Percentiles rank a stretch among this genome's conserved stretches.
These are phyloP conservation scores for Diarsia brunnea DNA, from an alignment of 2,888 invertebrate genomes.

Conservation along the genomic window DNA sequence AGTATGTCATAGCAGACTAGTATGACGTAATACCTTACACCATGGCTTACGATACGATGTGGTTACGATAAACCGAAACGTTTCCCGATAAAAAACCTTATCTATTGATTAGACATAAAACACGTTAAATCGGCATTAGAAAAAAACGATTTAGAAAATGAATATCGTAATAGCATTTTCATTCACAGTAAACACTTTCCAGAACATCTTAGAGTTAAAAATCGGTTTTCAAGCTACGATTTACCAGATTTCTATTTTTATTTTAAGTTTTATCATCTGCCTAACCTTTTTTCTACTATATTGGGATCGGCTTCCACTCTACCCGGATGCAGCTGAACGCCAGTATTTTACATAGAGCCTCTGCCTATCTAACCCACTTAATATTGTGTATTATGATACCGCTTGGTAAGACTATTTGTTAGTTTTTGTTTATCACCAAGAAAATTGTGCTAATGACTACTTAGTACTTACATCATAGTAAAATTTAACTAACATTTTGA, in stretches of 20 bases:
- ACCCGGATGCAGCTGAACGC: too few species aligned
- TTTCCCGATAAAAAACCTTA: constrained; percentile 40
- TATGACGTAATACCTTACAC: not conserved
- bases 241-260: not conserved
- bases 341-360: too few species aligned
- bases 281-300: too few species aligned
- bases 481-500: not conserved
- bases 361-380: too few species aligned
- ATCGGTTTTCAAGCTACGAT: not conserved
- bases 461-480: not conserved
- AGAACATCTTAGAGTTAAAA: not conserved
- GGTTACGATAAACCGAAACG: constrained; percentile 20
- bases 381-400: too few species aligned
- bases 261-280: too few species aligned
- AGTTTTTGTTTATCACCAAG: not conserved
- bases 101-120: constrained; percentile 48
- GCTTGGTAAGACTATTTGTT: too few species aligned
- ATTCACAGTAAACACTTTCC: not conserved
- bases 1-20: not conserved
- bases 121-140: constrained; percentile 24
- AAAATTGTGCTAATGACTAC: not conserved
- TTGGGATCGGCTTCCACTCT: too few species aligned
- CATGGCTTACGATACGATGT: constrained; percentile 7
- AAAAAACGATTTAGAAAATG: constrained; percentile 32
- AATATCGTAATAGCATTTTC: not conserved